These are phyloP conservation scores for Lindbergichthys nudifrons DNA, from an alignment of 2,797 vertebrate genomes.

Conservation along the genomic window DNA sequence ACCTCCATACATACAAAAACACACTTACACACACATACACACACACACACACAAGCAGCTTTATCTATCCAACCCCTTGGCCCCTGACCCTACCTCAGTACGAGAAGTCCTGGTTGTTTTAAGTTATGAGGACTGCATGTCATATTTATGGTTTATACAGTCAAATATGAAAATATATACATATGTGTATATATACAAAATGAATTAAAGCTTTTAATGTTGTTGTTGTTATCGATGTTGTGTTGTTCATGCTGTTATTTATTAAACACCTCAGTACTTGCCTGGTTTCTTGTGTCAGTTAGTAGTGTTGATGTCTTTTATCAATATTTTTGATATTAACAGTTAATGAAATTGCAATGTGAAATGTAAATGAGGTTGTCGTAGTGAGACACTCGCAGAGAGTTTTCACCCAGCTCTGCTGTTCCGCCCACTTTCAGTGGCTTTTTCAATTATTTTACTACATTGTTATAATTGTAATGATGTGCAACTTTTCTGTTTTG, in stretches of 20 bases:
- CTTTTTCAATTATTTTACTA: not conserved
- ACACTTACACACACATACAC: constrained; percentile 32
- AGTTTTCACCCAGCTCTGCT: not conserved
- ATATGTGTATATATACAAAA: constrained; percentile 83
- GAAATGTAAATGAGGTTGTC: not conserved
- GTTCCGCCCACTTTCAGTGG: not conserved
- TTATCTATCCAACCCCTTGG: constrained; percentile 56
- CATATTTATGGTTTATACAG: constrained; percentile 99
- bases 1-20: constrained; percentile 39
- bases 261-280: constrained; percentile 96
- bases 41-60: constrained; percentile 43
- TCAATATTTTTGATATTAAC: not conserved
- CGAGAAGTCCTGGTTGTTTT: constrained; percentile 94
- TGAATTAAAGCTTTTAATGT: constrained; percentile 84
- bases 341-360: not conserved
- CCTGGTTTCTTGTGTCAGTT: constrained; percentile 66
- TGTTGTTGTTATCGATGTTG: constrained; percentile 77
- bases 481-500: not conserved
- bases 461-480: not conserved
- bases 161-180: constrained; percentile 88
- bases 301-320: not conserved
- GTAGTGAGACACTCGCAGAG: not conserved
- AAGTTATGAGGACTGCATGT: constrained; percentile 99
- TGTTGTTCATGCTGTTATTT: constrained; percentile 93
- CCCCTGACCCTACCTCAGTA: constrained; percentile 91